phyloP scores from a whole-genome alignment of 2,113 vertebrate genomes.

The Lasiurus borealis region DNA sequence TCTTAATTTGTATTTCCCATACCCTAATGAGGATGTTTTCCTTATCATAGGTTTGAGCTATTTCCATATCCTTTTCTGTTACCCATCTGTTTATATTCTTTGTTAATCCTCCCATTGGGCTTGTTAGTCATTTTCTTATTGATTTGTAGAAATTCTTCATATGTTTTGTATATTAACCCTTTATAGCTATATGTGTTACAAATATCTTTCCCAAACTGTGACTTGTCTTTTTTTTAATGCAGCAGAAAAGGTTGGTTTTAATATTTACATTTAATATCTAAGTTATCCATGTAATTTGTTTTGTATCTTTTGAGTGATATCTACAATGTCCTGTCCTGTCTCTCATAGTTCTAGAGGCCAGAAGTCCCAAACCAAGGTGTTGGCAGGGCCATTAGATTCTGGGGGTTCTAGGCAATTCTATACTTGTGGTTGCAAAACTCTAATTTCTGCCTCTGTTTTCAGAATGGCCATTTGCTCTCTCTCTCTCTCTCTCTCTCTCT shows the following conservation, averaged over 20 bases:
- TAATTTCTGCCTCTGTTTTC: background rate
- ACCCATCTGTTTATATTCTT: background rate
- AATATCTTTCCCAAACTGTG: background rate
- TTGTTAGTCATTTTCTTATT: background rate
- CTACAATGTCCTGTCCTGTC: background rate
- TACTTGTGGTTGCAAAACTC: background rate
- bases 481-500: background rate
- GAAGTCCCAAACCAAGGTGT: background rate
- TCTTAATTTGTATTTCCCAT: background rate
- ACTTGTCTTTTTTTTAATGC: background rate
- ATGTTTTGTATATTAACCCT: background rate
- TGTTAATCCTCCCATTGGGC: background rate
- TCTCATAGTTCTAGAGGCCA: background rate
- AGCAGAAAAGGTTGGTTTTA: constrained; percentile 8
- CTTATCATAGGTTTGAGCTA: background rate
- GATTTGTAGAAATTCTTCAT: constrained; percentile 16
- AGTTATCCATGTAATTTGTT: constrained; percentile 35
- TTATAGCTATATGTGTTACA: background rate
- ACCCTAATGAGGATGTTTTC: background rate
- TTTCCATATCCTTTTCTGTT: background rate
- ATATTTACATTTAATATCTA: constrained; percentile 13
- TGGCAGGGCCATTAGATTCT: background rate
- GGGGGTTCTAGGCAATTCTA: background rate
- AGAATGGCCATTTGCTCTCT: background rate
- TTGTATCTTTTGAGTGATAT: background rate